These are phyloP conservation scores for Drosophila watanabei DNA, from an alignment of 1,140 invertebrate species.

Conservation along the genomic window DNA sequence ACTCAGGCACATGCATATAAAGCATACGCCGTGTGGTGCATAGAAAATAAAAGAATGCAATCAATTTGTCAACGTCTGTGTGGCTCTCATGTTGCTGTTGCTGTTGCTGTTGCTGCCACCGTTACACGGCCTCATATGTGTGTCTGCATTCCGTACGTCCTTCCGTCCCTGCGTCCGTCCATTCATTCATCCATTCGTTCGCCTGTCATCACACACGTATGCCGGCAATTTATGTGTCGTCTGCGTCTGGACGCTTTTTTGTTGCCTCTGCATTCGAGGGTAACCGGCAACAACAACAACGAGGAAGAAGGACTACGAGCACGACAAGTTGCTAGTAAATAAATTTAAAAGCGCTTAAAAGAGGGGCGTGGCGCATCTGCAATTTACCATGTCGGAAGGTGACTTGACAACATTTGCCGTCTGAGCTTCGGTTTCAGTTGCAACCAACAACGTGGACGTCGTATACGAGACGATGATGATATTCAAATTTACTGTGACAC, in stretches of 20 bases:
- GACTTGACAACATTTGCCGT: slow-evolving; percentile 67
- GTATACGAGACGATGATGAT: slow-evolving; percentile 51
- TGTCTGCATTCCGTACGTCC: slow-evolving; percentile 24
- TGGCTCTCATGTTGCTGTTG: slow-evolving; percentile 11
- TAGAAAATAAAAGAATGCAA: slow-evolving; percentile 81
- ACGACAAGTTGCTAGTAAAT: slow-evolving; percentile 65
- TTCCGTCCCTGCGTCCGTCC: not conserved
- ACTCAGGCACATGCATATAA: slow-evolving; percentile 31
- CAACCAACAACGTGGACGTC: slow-evolving; percentile 29
- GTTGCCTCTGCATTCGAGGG: slow-evolving; percentile 35
- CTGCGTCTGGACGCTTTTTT: slow-evolving; percentile 46
- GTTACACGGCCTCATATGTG: slow-evolving; percentile 21
- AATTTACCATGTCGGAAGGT: slow-evolving; percentile 72
- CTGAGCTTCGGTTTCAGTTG: slow-evolving; percentile 37
- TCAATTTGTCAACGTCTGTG: slow-evolving; percentile 81
- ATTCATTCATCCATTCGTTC: slow-evolving; percentile 53
- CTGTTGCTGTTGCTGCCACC: slow-evolving; percentile 16
- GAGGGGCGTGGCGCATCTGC: slow-evolving; percentile 51
- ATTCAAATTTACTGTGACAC: slow-evolving; percentile 67
- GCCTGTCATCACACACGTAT: slow-evolving; percentile 80
- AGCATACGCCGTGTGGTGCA: slow-evolving; percentile 78
- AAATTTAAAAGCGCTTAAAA: slow-evolving; percentile 78
- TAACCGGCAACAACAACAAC: slow-evolving; percentile 6
- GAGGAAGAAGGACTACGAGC: not conserved
- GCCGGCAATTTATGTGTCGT: slow-evolving; percentile 77